A percentile compares a stretch with the other conserved stretches of the same genome.
These are phyloP conservation scores for Scaptomyza reducta DNA, from an alignment of 2,888 invertebrate genomes.

Conservation along the genomic window DNA sequence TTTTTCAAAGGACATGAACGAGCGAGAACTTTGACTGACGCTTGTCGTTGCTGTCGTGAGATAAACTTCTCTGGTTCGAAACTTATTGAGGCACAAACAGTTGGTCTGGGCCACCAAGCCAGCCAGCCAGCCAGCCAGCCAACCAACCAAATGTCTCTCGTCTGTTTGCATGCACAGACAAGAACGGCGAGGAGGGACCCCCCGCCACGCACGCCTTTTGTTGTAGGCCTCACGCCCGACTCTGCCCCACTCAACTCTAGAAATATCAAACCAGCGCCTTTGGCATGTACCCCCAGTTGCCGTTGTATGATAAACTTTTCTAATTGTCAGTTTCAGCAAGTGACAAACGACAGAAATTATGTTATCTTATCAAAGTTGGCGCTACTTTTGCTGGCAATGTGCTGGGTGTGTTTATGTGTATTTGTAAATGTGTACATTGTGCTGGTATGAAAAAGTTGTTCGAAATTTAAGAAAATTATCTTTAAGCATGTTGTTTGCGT, in stretches of 20 bases:
- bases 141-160: conserved; percentile 51
- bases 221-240: conserved; percentile 60
- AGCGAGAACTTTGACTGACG: conserved; percentile 74
- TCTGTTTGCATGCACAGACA: conserved; percentile 56
- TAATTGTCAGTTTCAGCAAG: conserved; percentile 80
- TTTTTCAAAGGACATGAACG: conserved; percentile 64
- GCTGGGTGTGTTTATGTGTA: conserved; percentile 20
- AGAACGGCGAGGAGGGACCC: conserved; percentile 24
- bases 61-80: conserved; percentile 71
- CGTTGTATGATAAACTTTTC: conserved; percentile 78
- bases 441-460: conserved; percentile 48
- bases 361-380: conserved; percentile 79
- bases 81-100: conserved; percentile 76
- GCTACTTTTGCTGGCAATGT: conserved; percentile 58
- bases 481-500: conserved; percentile 62
- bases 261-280: conserved; percentile 14
- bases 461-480: conserved; percentile 72
- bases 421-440: conserved; percentile 17
- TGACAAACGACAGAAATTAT: conserved; percentile 81
- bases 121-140: neutral
- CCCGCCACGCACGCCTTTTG: conserved; percentile 40
- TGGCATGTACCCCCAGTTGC: conserved; percentile 34
- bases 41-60: conserved; percentile 58
- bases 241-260: neutral
- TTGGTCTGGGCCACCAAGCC: conserved; percentile 37